A percentile compares a stretch with the other conserved stretches of the same genome.
Evolutionary conservation across 2,113 vertebrate species (phyloP).

Genomic region (Takifugu flavidus): DNA sequence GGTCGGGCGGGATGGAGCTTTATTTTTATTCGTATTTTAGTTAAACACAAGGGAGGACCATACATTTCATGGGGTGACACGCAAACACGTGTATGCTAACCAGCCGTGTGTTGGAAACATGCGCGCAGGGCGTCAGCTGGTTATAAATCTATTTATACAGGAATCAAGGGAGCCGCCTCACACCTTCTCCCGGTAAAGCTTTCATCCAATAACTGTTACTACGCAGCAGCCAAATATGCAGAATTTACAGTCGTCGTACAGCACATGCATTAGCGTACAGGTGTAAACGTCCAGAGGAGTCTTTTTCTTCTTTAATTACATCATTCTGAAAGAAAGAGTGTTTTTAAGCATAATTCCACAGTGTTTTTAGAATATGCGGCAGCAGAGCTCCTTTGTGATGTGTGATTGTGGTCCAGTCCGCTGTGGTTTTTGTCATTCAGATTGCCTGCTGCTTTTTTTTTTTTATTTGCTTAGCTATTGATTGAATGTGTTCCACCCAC

Average conservation of each 20-base stretch:
- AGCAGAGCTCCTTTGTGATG: conserved; percentile 40
- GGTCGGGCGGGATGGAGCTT: conserved; percentile 7
- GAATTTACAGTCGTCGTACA: conserved; percentile 49
- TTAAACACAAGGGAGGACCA: conserved; percentile 67
- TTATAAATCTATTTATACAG: conserved; percentile 42
- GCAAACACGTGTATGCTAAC: conserved; percentile 26
- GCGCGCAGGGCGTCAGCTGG: conserved; percentile 17
- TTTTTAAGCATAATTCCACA: no score
- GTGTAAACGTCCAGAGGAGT: not conserved
- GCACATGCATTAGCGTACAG: conserved; percentile 9
- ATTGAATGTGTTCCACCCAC: conserved; percentile 72
- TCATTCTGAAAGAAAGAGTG: no score
- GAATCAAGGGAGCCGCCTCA: conserved; percentile 15
- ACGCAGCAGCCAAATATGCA: conserved; percentile 55
- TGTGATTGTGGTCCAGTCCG: conserved; percentile 29
- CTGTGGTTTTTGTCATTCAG: conserved; percentile 54
- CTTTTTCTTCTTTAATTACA: no score
- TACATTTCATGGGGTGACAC: conserved; percentile 68
- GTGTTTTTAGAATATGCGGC: no score
- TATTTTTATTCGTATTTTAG: conserved; percentile 72
- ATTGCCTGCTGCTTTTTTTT: conserved; percentile 59
- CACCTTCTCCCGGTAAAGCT: conserved; percentile 56
- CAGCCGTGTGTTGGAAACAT: conserved; percentile 21
- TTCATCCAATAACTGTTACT: conserved; percentile 55
- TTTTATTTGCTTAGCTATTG: conserved; percentile 76